These are phyloP conservation scores for Leucosticte australis DNA, from an alignment of 2,113 vertebrate species.

Conservation along the genomic window DNA sequence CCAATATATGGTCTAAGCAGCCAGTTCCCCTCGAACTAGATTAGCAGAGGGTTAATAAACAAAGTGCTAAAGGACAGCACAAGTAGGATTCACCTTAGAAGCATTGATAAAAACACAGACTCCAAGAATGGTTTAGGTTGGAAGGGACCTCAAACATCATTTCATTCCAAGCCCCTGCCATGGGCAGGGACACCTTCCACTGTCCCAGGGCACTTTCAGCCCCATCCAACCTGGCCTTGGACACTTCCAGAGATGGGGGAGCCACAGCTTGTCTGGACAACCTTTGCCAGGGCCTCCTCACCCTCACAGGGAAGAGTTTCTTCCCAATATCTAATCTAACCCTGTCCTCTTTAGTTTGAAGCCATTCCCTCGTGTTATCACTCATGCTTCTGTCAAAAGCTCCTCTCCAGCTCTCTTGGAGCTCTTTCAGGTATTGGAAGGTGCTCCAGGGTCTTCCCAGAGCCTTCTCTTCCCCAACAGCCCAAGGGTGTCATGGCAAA, in stretches of 20 bases:
- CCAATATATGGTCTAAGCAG: background rate
- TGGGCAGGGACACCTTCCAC: background rate
- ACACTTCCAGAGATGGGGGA: background rate
- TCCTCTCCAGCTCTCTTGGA: background rate
- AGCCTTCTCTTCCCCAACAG: background rate
- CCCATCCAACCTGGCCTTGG: background rate
- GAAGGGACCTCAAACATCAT: background rate
- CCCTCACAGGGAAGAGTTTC: background rate
- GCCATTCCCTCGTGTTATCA: background rate
- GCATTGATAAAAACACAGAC: background rate
- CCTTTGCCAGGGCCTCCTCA: background rate
- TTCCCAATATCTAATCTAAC: background rate
- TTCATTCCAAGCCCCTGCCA: background rate
- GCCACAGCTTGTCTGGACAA: accelerated
- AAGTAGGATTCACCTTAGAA: background rate
- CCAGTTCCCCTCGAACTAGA: background rate
- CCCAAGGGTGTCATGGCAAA: background rate
- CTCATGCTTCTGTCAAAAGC: background rate
- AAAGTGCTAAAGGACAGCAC: background rate
- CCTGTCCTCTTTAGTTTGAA: background rate
- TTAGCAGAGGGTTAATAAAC: background rate
- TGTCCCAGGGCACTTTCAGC: accelerated
- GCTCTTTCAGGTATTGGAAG: background rate
- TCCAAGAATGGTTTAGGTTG: background rate
- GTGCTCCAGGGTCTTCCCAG: background rate